Conservation (phyloP, 2,113 vertebrate species). For the Dasyurus viverrinus region DNA sequence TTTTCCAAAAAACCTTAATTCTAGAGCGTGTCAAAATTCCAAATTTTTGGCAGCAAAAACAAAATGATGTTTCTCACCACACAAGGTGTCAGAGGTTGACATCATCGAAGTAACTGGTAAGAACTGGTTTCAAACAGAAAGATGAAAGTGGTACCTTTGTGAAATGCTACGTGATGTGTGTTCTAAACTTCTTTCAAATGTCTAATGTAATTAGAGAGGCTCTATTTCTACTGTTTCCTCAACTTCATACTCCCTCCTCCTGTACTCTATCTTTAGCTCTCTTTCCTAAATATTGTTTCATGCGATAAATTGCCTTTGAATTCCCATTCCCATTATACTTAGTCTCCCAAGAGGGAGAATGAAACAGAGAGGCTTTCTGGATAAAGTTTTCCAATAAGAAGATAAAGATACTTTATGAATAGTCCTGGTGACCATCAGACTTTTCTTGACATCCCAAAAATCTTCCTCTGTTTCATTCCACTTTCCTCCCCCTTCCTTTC, state of each 20-base stretch:
- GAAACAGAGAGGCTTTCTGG: neutral
- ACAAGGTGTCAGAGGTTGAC: neutral
- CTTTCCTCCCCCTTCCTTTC: neutral
- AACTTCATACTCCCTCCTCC: neutral
- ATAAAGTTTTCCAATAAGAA: neutral
- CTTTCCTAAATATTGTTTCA: neutral
- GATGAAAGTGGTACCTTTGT: neutral
- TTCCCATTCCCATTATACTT: neutral
- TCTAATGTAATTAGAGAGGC: neutral
- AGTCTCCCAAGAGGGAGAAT: neutral
- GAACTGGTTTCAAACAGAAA: neutral
- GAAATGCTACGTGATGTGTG: neutral
- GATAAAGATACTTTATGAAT: neutral
- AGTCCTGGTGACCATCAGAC: neutral
- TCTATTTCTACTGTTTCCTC: neutral
- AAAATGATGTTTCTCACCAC: neutral
- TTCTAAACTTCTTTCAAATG: neutral
- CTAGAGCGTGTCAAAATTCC: neutral
- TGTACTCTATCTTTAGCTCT: neutral
- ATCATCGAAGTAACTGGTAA: neutral
- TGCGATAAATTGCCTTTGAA: neutral
- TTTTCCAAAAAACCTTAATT: neutral
- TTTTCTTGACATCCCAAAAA: neutral
- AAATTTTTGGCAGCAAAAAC: neutral
- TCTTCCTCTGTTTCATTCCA: neutral